phyloP scores from a whole-genome alignment of 2,113 vertebrate genomes.

The Paralichthys olivaceus region DNA sequence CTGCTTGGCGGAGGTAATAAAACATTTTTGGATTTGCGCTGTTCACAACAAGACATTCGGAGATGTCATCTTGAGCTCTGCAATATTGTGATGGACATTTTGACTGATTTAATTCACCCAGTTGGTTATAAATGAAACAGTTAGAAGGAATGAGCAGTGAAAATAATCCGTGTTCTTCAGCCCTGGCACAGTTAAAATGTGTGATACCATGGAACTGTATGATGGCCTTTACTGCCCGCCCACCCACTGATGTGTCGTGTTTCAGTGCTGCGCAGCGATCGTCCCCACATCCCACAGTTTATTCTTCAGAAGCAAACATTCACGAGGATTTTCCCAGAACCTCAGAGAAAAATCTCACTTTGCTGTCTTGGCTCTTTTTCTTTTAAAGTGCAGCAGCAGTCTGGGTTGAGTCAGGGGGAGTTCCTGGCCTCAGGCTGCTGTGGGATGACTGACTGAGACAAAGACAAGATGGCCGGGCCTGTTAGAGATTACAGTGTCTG shows the following conservation, averaged over 20 bases:
- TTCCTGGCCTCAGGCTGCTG: constrained; percentile 43
- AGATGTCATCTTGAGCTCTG: too few species aligned
- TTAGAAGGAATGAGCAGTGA: not conserved
- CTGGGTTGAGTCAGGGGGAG: constrained; percentile 52
- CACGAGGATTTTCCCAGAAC: not conserved
- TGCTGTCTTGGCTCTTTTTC: not conserved
- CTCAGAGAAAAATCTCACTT: not conserved
- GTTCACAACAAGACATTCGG: too few species aligned
- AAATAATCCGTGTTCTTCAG: too few species aligned
- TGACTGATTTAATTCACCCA: not conserved
- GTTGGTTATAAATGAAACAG: not conserved
- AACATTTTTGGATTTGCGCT: too few species aligned
- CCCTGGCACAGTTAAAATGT: too few species aligned
- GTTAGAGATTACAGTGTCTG: constrained; percentile 55
- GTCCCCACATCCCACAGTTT: not conserved
- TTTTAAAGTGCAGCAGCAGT: constrained; percentile 18
- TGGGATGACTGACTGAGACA: constrained; percentile 58
- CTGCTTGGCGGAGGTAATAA: too few species aligned
- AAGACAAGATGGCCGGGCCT: constrained; percentile 69
- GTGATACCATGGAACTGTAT: too few species aligned
- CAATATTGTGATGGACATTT: too few species aligned
- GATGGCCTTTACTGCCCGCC: not conserved
- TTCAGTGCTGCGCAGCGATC: not conserved
- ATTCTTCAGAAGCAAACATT: constrained; percentile 4
- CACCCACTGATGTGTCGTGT: not conserved